Base-by-base conservation (phyloP, 2,888 invertebrate genomes). In the Drosophila prolongata region DNA sequence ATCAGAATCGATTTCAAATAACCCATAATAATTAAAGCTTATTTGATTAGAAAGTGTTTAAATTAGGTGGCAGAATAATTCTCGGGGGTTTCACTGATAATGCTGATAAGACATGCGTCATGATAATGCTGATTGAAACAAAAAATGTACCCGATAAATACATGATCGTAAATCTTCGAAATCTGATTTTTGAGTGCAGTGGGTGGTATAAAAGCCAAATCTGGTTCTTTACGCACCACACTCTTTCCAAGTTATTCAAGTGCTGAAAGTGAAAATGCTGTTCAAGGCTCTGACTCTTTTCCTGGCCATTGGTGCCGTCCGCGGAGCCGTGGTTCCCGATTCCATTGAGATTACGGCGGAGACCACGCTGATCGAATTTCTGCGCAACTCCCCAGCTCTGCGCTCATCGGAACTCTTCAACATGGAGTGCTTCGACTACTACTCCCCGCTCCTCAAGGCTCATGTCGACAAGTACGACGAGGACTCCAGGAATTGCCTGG, bases 181-280 rank as follows among this genome's bases (percentile, higher is more conserved):
- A 56, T 44, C 44, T n/a, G n/a, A 11, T 24, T 34, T 24, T 19
- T 27, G 2, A 14, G 27, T 44, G 44, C 19, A 1, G 16, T 27
- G 46, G 46, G 37, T 14, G 11, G 52, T 52, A 52, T 59, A 59
- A 59, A 59, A 59, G 43, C 6, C 24, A 52, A 35, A 37, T 27
- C 35, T 43, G 24, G n/a, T 2, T 13, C 10, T n/a, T 14, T 6
- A 8, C 6, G 14, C 11, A 2, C 3, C 42, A 24, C 50, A 59
- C 14, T 59, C 24, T 13, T 10, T 6, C 1, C 43, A 9, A n/a
- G 34, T 11, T 50, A 4, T 10, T 10, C 38, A 34, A 50, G 42
- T 19, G 11, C n/a, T 19, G 11, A 49, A 11, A 16, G 49, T 58
- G 6, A 49, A 49, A 44, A 81, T 81, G 80, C 71, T 65, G 30